Evolutionary conservation across 2,888 invertebrate genomes (phyloP).

Genomic region (Pollenia angustigena): DNA sequence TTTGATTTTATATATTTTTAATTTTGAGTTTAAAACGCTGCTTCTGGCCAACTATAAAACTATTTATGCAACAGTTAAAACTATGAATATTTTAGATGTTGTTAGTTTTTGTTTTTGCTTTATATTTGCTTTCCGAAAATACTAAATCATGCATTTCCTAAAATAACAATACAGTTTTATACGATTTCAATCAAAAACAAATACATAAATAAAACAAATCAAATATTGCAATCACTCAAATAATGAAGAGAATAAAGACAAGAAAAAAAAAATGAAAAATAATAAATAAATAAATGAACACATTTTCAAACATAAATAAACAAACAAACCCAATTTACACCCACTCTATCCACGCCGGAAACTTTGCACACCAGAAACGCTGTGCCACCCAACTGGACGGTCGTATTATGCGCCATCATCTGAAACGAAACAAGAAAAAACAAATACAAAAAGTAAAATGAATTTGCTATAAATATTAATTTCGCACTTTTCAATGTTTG

Average conservation of each 20-base stretch:
- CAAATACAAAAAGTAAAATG: conserved; percentile 53
- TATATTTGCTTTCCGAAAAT: not conserved
- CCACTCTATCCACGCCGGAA: conserved; percentile 85
- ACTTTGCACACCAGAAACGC: conserved; percentile 85
- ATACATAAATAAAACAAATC: conserved; percentile 31
- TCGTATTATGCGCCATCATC: conserved; percentile 85
- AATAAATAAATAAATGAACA: conserved; percentile 25
- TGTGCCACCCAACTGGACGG: conserved; percentile 84
- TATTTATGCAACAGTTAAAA: conserved; percentile 23
- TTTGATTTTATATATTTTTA: too few species aligned
- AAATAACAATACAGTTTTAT: conserved; percentile 30
- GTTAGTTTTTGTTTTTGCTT: not conserved
- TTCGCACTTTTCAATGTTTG: not conserved
- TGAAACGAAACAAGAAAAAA: conserved; percentile 76
- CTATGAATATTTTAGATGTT: conserved; percentile 19
- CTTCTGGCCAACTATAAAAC: not conserved
- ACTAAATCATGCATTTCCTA: conserved; percentile 23
- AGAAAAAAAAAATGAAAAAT: conserved; percentile 47
- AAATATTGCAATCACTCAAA: conserved; percentile 19
- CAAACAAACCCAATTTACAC: conserved; percentile 85
- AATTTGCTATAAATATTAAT: conserved; percentile 3
- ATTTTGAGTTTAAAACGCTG: not conserved
- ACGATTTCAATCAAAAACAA: conserved; percentile 2
- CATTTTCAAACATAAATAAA: conserved; percentile 69
- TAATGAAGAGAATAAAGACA: conserved; percentile 45